Conservation (phyloP, 1,140 invertebrate species). For the Andrena cerasifolii region DNA sequence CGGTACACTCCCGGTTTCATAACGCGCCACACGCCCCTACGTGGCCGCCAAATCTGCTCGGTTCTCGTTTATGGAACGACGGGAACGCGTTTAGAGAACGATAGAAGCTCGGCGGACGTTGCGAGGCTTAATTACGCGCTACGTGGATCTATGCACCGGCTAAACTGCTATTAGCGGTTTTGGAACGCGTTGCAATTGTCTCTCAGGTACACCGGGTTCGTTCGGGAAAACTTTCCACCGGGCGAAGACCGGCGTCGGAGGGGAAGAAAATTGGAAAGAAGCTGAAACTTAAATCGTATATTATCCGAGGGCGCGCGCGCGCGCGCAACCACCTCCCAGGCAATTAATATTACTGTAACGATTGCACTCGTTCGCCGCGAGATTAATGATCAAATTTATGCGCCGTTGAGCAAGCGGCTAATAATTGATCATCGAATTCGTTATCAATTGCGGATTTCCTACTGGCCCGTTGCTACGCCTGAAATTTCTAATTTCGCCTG, state of each 20-base stretch:
- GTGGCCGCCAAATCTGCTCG: slow-evolving; percentile 54
- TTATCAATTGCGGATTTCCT: slow-evolving; percentile 15
- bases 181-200: slow-evolving; percentile 46
- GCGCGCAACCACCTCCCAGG: background rate
- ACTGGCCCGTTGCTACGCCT: background rate
- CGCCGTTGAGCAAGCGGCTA: background rate
- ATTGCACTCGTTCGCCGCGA: background rate
- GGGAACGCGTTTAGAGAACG: slow-evolving; percentile 28
- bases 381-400: slow-evolving; percentile 28
- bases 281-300: background rate
- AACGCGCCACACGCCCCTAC: slow-evolving; percentile 24
- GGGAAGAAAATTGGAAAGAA: too few relatives aligned
- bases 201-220: background rate
- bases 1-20: slow-evolving; percentile 23
- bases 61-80: slow-evolving; percentile 32
- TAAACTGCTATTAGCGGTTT: slow-evolving; percentile 63
- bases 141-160: slow-evolving; percentile 47
- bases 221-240: background rate
- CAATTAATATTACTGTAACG: background rate
- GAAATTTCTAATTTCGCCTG: background rate
- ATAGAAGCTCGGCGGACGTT: slow-evolving; percentile 34
- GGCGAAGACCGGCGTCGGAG: too few relatives aligned
- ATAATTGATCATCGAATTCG: slow-evolving; percentile 23
- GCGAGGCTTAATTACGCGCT: slow-evolving; percentile 63
- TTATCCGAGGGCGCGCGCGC: background rate